Evolutionary conservation across 2,113 vertebrate species (phyloP).

Genomic region (Paratilapia polleni): DNA sequence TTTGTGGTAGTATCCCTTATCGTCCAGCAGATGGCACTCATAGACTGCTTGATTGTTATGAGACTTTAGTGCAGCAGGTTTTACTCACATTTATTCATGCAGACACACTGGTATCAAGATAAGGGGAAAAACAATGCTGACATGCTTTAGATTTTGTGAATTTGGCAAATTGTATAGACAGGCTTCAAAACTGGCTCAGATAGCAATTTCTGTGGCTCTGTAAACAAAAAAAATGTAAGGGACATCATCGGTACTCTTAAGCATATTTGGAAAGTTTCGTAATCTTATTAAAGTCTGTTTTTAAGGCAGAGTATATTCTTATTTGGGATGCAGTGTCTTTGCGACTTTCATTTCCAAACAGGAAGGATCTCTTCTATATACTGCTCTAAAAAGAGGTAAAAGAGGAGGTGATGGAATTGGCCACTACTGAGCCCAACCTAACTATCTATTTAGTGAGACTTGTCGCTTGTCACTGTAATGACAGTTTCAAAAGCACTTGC

Average conservation of each 20-base stretch:
- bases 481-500: too few species aligned
- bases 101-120: not conserved
- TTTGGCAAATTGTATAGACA: not conserved
- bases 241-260: not conserved
- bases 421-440: not conserved
- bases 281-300: not conserved
- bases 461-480: not conserved
- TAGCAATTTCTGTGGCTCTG: not conserved
- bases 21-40: slow-evolving; percentile 62
- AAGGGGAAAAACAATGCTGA: not conserved
- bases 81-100: not conserved
- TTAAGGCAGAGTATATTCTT: not conserved
- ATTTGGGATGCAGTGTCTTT: not conserved
- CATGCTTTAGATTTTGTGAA: not conserved
- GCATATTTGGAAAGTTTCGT: not conserved
- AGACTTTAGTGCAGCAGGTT: not conserved
- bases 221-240: not conserved
- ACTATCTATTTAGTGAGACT: not conserved
- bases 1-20: not conserved
- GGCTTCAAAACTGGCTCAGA: not conserved
- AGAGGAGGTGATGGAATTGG: not conserved
- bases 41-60: not conserved
- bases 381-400: not conserved
- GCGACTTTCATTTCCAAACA: not conserved
- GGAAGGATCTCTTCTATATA: not conserved